phyloP scores from a whole-genome alignment of 2,113 vertebrate species.

The Ciconia boyciana region DNA sequence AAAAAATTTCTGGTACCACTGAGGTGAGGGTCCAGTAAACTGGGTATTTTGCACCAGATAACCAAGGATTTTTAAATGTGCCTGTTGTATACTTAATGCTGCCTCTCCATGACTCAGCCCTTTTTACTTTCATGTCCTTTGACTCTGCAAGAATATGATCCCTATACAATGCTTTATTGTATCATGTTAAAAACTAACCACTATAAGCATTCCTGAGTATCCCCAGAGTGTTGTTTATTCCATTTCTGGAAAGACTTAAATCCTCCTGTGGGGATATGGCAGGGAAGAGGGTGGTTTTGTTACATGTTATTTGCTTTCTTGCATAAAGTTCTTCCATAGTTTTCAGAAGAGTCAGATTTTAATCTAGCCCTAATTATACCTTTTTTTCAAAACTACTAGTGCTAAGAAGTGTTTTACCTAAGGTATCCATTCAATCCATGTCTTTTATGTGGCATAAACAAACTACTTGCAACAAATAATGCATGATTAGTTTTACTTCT shows the following conservation, averaged over 20 bases:
- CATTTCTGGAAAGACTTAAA: constrained; percentile 5
- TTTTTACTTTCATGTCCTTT: not conserved
- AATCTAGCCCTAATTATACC: not conserved
- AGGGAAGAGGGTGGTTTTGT: constrained; percentile 3
- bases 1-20: not conserved
- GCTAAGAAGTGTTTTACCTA: not conserved
- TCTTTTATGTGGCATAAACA: not conserved
- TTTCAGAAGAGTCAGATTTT: not conserved
- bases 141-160: not conserved
- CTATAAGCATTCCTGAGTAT: not conserved
- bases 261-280: not conserved
- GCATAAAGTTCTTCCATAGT: not conserved
- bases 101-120: not conserved
- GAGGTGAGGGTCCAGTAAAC: not conserved
- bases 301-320: not conserved
- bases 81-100: not conserved
- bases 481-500: not conserved
- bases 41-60: not conserved
- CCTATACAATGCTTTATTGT: not conserved
- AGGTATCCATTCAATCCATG: not conserved
- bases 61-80: not conserved
- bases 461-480: not conserved
- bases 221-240: constrained; percentile 5
- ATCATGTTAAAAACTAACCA: not conserved
- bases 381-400: not conserved